Conservation (phyloP, 2,888 invertebrate species). For the Agonopterix alstromeriana region DNA sequence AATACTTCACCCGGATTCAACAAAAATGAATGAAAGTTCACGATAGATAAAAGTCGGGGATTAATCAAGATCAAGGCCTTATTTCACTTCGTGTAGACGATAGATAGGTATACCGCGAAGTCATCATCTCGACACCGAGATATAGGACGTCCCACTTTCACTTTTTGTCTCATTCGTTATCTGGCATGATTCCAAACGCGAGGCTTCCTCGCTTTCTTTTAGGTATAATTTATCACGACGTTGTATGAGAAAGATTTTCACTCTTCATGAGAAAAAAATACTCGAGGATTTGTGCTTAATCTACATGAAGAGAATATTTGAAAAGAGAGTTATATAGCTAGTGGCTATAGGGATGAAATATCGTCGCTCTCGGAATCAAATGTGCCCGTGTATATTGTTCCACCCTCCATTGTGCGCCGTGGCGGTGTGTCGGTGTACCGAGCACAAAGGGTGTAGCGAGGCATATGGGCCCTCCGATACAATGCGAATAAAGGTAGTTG, state of each 20-base stretch:
- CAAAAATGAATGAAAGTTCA: no score
- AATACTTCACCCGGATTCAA: slow-evolving; percentile 18
- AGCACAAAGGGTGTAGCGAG: slow-evolving; percentile 25
- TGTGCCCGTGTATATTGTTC: slow-evolving; percentile 27
- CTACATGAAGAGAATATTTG: slow-evolving; percentile 6
- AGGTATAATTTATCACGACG: slow-evolving; percentile 15
- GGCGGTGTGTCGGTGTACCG: slow-evolving; percentile 11
- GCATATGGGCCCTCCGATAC: slow-evolving; percentile 17
- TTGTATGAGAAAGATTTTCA: slow-evolving; percentile 10
- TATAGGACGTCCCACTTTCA: slow-evolving; percentile 13
- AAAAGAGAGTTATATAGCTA: slow-evolving; percentile 5
- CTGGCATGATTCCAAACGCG: slow-evolving; percentile 19
- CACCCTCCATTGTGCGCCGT: slow-evolving; percentile 22
- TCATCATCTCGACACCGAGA: background rate
- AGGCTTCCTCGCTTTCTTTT: slow-evolving; percentile 14
- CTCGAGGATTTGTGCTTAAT: slow-evolving; percentile 7
- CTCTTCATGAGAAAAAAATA: slow-evolving; percentile 8
- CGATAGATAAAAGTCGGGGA: no score
- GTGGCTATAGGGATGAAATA: slow-evolving; percentile 4
- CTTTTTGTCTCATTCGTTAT: slow-evolving; percentile 17
- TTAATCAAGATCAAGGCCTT: no score
- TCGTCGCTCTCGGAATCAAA: slow-evolving; percentile 20
- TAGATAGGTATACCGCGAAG: background rate
- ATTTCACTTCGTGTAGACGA: no score
- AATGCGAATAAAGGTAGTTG: slow-evolving; percentile 22